Evolutionary conservation across 1,140 invertebrate genomes (phyloP), one percentile per base, ranked within the genome.

Genomic region (Bombus pyrosoma): DNA sequence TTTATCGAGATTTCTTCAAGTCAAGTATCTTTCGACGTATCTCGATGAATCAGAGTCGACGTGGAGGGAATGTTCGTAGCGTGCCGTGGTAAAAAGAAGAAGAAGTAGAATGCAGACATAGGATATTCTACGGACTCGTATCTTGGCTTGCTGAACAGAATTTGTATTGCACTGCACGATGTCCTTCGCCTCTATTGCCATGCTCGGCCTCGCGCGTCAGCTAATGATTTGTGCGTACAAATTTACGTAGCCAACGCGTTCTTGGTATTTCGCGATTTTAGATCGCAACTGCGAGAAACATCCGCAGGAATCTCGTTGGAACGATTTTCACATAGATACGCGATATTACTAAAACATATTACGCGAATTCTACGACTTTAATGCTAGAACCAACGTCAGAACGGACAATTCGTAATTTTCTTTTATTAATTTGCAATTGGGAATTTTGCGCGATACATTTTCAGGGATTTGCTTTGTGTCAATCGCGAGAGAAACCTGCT

Each of bases 151-250:
- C 68, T 53, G 72, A 39, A 73, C 66, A 62, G 57, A 78, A 89
- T 85, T 68, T n/a, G 71, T 72, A 53, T 53, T 41, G n/a, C 76
- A 84, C 18, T 28, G 68, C 37, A 18, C 68, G 41, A n/a, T 69
- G 83, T 69, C 78, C 79, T 87, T 87, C 83, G 62, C 47, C 59
- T 79, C 59, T 32, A 69, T 72, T 77, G 43, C 81, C 64, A 41
- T 37, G 87, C 73, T 81, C 37, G 78, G 69, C 83, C 78, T 85
- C 78, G 77, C 57, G 57, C 34, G 71, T 81, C 78, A 81, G 43
- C 83, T 81, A 85, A 85, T 81, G 78, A 85, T 81, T 81, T 81
- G 83, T 85, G 47, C 47, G 57, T 57, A 85, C 41, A 57, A 81
- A 85, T 85, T 85, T 59, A 81, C 80, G 57, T 73, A 34, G 32